phyloP scores from a whole-genome alignment of 2,797 vertebrate genomes.

The Kryptopterus vitreolus region DNA sequence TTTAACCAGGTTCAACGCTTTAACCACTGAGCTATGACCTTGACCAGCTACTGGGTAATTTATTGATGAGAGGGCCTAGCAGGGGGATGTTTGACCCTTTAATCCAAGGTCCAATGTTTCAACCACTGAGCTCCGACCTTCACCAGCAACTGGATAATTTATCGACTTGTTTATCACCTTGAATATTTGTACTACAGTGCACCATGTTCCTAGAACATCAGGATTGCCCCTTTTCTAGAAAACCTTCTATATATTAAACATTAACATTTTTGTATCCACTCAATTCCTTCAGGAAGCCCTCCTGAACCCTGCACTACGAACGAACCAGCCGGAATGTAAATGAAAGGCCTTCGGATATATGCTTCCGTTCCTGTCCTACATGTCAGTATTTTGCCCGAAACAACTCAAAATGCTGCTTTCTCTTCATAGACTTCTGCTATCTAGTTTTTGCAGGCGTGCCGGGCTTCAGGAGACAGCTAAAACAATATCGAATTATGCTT shows the following conservation, averaged over 20 bases:
- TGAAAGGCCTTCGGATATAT: slow-evolving; percentile 65
- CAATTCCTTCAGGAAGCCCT: neutral
- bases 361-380: slow-evolving; percentile 74
- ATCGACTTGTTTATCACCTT: neutral
- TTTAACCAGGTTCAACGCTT: too few species aligned
- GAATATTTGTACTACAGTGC: neutral
- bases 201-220: neutral
- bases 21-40: too few species aligned
- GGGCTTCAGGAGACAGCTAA: slow-evolving; percentile 69
- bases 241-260: neutral
- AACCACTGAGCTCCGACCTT: too few species aligned
- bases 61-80: too few species aligned
- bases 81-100: too few species aligned
- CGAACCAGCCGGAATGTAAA: neutral
- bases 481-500: slow-evolving; percentile 23
- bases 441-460: slow-evolving; percentile 72
- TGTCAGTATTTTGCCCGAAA: slow-evolving; percentile 68
- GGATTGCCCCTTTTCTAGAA: neutral
- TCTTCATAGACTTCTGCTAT: slow-evolving; percentile 67
- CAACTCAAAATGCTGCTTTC: slow-evolving; percentile 70
- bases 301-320: neutral
- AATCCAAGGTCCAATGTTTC: too few species aligned
- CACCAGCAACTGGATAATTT: too few species aligned
- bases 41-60: too few species aligned
- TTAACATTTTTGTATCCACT: neutral